Base-by-base conservation (phyloP, 2,113 vertebrate species). In the Dicaeum eximium region DNA sequence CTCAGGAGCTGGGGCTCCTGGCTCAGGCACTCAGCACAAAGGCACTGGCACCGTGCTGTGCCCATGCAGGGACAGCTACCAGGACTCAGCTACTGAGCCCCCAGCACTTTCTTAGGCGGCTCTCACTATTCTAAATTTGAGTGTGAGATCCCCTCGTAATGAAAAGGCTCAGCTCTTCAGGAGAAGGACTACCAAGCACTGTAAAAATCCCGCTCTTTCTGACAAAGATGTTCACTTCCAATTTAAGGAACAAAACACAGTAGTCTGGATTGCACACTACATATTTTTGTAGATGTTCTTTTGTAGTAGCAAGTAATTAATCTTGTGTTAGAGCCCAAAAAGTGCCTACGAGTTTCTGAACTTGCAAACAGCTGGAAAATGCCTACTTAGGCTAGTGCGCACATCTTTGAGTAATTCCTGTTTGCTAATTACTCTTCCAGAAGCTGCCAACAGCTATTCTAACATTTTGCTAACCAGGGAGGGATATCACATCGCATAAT, bases 391-490 rank as follows among this genome's bases (percentile, higher is more conserved):
- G 85, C 79, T 69, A 65, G 77, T 28, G 60, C 82, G 51, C 93
- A 84, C 92, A 92, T 81, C 93, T 92, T 31, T 35, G 51, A 95
- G 86, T 88, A 96, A 97, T 92, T 98, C 86, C 86, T 88, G 81
- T 83, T 94, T 93, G 88, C 94, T 97, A 97, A 97, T 97, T 97
- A 94, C 86, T 90, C 84, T 80, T 96, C 65, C 73, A 87, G 94
- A 97, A 94, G 94, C 83, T 97, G 95, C 86, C 92, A 98, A 96
- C 80, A 93, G 87, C 92, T 95, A 94, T 88, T 96, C 90, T 88
- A 83, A 96, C 88, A 60, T 97, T 97, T 91, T 97, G 88, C 64
- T 93, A 97, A 96, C 87, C 79, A 95, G 87, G 40, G 85, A 90
- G 83, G 77, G 90, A 65, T 92, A 97, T 58, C 95, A 91, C 71